Evolutionary conservation across 1,140 invertebrate genomes (phyloP), one percentile per base, ranked within the genome.

Genomic region (Branchinecta lindahli): DNA sequence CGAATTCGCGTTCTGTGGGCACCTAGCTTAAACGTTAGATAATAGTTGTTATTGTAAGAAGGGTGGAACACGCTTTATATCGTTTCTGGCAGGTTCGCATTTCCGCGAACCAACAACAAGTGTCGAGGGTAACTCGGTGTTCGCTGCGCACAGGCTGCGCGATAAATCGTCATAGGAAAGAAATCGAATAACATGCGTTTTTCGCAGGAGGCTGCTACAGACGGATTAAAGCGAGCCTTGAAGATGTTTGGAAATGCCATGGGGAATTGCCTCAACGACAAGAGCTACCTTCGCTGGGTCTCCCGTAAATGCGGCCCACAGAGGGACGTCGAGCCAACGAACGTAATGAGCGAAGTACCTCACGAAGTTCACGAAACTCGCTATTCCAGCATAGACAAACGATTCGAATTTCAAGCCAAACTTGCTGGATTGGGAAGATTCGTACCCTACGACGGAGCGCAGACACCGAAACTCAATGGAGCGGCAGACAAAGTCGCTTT

Each of bases 241-340:
- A 81, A 81, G 72, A 79, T 77, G 73, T 82, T 81, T 77, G 81
- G 81, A 61, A 81, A 81, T 77, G 77, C 77, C 65, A 72, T 81
- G 66, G 81, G 81, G 21, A 82, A 81, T 69, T 82, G 81, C 73
- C 74, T 82, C 15, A 79, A 76, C 69, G 79, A 81, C 72, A 81
- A 79, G 73, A 77, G 80, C 67, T 82, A 81, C 70, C 69, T 82
- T 9, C 71, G 74, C 21, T 75, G 71, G 67, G 72, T 75, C 12
- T 45, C 44, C 18, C 20, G 44, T 3, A 33, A n/a, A 44, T 45
- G 18, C 18, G 46, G 18, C 10, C 68, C 68, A 45, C 45, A 44
- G 46, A 69, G 46, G 12, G 44, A 44, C 44, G 44, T 20, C 20
- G 18, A 45, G 4, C 44, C 44, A 18, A 46, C 18, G 18, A 69